Evolutionary conservation across 2,797 vertebrate genomes (phyloP), one percentile per base, ranked within the genome.

Genomic region (Cyprinodon diabolis): DNA sequence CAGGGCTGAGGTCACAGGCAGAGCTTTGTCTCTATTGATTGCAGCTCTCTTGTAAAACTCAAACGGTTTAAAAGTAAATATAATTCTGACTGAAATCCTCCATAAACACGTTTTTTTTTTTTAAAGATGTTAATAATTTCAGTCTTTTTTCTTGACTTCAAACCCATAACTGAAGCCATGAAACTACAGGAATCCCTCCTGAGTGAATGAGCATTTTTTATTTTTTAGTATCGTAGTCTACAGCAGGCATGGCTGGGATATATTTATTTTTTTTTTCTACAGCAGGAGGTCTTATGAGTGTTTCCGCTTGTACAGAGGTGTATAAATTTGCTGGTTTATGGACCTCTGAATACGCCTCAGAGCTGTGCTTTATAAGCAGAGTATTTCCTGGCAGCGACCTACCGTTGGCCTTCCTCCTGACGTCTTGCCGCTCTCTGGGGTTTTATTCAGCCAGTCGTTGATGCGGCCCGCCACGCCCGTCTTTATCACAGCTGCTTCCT

Each of bases 401-500:
- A 99, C 98, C 80, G 95, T 93, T 83, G 98, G 98, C 87, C 96
- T 97, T 86, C 96, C 95, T 93, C 96, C 96, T 83, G 90, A 3
- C 0, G 93, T 93, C 93, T 97, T 98, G 93, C 94, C 95, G 72
- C 95, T 90, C 81, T 99, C 98, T 1, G 98, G 98, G 84, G 97
- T 98, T 95, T 99, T 99, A 80, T 96, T 99, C 92, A 99, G 94
- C 98, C 98, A 99, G 90, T 99, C 98, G 0, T 96, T 99, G 95
- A 99, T 99, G 89, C 98, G 98, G 88, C 97, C 98, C 3, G 98
- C 98, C 86, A 99, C 97, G 35, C 98, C 98, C 79, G 98, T 96
- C 89, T 99, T 99, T 92, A 99, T 95, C 66, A 96, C 97, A 90
- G 97, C 97, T 76, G 97, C 96, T 95, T 99, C 98, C 98, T 99